Conservation (phyloP, 2,797 vertebrate species). For the Masticophis lateralis region DNA sequence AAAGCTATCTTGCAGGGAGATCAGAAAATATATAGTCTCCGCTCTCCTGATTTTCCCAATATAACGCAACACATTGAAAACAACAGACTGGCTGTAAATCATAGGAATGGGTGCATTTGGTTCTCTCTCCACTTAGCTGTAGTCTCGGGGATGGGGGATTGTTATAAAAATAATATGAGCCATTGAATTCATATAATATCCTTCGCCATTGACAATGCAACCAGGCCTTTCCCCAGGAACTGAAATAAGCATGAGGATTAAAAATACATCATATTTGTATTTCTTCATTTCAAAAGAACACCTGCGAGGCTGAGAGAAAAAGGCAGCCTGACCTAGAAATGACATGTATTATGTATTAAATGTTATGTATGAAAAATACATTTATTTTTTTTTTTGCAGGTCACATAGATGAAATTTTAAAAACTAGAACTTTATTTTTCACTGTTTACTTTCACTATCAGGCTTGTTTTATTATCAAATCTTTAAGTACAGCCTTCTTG, state of each 20-base stretch:
- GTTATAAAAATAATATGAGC: neutral
- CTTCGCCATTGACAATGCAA: neutral
- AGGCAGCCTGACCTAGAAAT: neutral
- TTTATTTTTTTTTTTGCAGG: neutral
- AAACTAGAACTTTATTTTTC: neutral
- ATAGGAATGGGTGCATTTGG: neutral
- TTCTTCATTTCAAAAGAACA: neutral
- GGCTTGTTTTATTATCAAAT: neutral
- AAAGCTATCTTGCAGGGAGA: neutral
- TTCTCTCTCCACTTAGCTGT: neutral
- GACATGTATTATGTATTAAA: neutral
- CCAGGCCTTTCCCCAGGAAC: neutral
- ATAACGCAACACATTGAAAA: slow-evolving; percentile 36
- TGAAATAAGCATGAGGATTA: neutral
- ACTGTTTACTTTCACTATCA: neutral
- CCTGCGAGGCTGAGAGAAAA: neutral
- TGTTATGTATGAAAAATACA: neutral
- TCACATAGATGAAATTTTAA: neutral
- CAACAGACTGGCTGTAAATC: slow-evolving; percentile 27
- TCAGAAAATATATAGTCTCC: neutral
- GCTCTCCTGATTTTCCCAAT: slow-evolving; percentile 25
- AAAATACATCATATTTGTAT: neutral
- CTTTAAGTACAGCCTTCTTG: neutral
- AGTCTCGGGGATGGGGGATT: slow-evolving; percentile 13
- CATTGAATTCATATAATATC: neutral